Evolutionary conservation across 2,113 vertebrate genomes (phyloP).

Genomic region (Equus quagga): DNA sequence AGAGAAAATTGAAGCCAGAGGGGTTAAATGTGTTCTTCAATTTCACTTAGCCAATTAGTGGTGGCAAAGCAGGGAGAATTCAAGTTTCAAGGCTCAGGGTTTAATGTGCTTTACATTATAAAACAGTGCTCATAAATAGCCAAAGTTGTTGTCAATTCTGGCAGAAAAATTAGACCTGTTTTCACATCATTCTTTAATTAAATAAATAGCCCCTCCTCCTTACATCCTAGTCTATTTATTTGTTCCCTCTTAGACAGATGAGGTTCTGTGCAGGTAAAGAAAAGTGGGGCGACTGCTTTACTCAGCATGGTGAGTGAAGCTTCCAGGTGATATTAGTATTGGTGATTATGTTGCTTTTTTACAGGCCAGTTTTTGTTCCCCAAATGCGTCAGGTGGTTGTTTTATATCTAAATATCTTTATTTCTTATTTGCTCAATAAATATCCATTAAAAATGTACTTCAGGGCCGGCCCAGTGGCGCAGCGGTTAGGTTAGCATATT

Average conservation of each 20-base stretch:
- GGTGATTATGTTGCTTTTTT: not conserved
- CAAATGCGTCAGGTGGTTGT: not conserved
- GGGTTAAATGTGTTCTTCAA: conserved; percentile 41
- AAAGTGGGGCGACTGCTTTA: not conserved
- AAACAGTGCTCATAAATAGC: not conserved
- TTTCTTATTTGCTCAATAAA: not conserved
- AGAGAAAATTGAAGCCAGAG: conserved; percentile 62
- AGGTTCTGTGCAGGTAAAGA: not conserved
- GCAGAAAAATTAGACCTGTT: not conserved
- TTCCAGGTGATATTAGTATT: not conserved
- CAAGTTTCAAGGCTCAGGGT: not conserved
- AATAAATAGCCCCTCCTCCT: not conserved
- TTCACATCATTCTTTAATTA: conserved; percentile 33
- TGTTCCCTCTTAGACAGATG: not conserved
- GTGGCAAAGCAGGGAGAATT: conserved; percentile 33
- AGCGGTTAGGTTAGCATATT: too few species aligned
- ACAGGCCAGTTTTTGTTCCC: not conserved
- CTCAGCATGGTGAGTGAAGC: not conserved
- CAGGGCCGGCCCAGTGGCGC: too few species aligned
- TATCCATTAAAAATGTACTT: not conserved
- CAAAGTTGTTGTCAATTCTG: not conserved
- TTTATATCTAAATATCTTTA: not conserved
- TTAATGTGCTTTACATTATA: conserved; percentile 51
- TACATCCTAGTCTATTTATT: not conserved
- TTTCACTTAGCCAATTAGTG: conserved; percentile 67